phyloP scores from a whole-genome alignment of 2,113 vertebrate genomes.

The Electrona antarctica region DNA sequence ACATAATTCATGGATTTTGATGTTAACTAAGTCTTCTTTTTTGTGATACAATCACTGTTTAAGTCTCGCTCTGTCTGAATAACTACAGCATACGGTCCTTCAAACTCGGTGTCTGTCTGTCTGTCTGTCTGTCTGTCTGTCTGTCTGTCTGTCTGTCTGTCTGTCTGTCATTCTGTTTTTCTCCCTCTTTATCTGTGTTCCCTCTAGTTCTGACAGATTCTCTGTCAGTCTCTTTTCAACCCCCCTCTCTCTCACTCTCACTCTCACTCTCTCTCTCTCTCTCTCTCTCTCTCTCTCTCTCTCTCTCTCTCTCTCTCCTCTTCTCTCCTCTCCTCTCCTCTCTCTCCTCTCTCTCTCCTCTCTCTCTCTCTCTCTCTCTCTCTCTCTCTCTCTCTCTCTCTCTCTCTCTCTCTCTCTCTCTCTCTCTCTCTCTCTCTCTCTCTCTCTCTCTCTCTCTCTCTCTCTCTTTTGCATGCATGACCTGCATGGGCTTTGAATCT shows the following conservation, averaged over 20 bases:
- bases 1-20: too few relatives aligned
- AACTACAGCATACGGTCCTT: too few relatives aligned
- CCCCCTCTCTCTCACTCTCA: too few relatives aligned
- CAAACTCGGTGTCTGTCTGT: too few relatives aligned
- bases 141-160: neutral
- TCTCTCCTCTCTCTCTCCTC: neutral
- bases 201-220: too few relatives aligned
- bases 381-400: too few relatives aligned
- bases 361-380: neutral
- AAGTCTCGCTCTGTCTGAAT: too few relatives aligned
- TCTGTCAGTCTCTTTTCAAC: too few relatives aligned
- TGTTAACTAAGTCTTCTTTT: too few relatives aligned
- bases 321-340: too few relatives aligned
- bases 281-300: neutral
- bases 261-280: neutral
- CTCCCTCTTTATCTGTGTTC: too few relatives aligned
- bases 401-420: neutral
- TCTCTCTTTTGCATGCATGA: neutral
- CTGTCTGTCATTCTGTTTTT: neutral
- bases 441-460: neutral
- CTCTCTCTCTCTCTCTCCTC: neutral
- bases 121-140: neutral
- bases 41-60: too few relatives aligned
- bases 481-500: constrained; percentile 4
- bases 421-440: neutral